Evolutionary conservation across 2,888 invertebrate species (phyloP), one percentile per base, ranked within the genome.

Genomic region (Drosophila nigritarsus): DNA sequence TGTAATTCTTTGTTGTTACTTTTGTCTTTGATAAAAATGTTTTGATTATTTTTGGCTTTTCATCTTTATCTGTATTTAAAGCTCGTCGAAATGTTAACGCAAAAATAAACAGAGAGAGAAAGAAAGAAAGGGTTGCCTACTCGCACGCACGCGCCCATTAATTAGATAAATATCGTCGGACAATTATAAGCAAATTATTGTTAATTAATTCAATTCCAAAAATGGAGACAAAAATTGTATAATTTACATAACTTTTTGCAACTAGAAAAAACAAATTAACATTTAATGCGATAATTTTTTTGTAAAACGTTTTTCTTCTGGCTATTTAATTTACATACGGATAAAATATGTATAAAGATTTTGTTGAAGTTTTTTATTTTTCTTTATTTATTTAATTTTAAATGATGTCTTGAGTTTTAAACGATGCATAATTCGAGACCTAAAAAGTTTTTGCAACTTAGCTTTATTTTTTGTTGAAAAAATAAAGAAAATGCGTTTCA

Each of bases 251-350:
- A 45, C 13, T 7, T 13, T 20, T 40, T 40, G 9, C 9, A 40
- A 11, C 2, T 40, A 40, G 40, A 20, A 20, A 40, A 11, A 9
- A 71, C 71, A 76, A 68, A 75, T 78, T 64, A 58, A 55, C 68
- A 74, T 73, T 77, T 70, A 82, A 70, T 75, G 70, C 55, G 67
- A 63, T 67, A 72, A 75, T 75, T 79, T 79, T 55, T 63, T 75
- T 73, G 64, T 69, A 77, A 82, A 82, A 45, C 78, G 59, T 70
- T 51, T 29, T 34, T 60, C 64, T 75, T 65, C 78, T 80, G 73
- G 59, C 54, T 73, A 82, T 75, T 75, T 61, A 4, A 29, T 38
- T 63, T 27, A 48, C 20, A 42, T 42, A 6, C n/a, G 9, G n/a
- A 42, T n/a, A n/a, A n/a, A 11, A 40, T 40, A 9, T 40, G 9